phyloP scores from a whole-genome alignment of 2,113 vertebrate species.

The Rissa tridactyla region DNA sequence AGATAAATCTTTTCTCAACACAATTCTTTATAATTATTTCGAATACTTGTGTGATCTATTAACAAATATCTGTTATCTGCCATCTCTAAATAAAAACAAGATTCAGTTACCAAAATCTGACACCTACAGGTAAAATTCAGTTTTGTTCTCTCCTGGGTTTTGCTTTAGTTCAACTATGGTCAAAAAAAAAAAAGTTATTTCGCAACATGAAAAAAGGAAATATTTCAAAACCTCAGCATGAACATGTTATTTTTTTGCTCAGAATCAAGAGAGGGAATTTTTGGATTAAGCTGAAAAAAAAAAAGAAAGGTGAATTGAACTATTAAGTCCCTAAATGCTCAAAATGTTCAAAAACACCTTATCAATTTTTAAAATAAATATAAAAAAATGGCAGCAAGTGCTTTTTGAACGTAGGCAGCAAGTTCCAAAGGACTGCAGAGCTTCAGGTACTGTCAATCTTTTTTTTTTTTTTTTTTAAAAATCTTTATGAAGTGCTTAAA shows the following conservation, averaged over 20 bases:
- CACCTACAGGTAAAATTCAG: neutral
- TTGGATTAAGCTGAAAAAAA: neutral
- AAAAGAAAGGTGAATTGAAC: neutral
- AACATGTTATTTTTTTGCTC: neutral
- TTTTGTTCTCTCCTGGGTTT: neutral
- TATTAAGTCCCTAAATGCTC: neutral
- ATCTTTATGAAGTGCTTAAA: neutral
- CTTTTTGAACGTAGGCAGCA: neutral
- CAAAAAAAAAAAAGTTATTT: neutral
- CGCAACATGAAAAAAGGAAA: neutral
- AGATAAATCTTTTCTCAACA: neutral
- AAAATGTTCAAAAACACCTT: neutral
- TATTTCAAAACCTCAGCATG: neutral
- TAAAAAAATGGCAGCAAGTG: neutral
- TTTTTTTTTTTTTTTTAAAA: neutral
- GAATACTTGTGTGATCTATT: neutral
- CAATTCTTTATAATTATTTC: neutral
- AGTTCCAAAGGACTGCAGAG: neutral
- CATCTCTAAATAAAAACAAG: neutral
- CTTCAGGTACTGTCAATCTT: neutral
- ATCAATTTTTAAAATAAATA: neutral
- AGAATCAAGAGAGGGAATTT: neutral
- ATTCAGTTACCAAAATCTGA: neutral
- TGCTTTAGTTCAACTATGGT: neutral
- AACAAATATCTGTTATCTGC: neutral